Conservation (phyloP, 2,113 vertebrate species). For the Crotalus helleri region DNA sequence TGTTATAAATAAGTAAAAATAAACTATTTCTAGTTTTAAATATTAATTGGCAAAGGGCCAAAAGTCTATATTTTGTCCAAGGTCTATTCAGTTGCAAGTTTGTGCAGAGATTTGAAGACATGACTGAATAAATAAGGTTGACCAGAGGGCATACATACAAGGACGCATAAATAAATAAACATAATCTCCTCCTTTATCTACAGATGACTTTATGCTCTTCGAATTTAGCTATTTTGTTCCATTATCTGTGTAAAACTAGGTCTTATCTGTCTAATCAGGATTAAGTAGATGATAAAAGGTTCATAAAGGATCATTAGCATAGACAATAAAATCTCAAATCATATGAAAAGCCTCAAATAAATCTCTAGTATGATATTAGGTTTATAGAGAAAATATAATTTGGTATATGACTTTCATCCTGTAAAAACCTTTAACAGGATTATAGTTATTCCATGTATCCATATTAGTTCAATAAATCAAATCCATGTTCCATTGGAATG, state of each 20-base stretch:
- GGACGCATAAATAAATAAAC: not conserved
- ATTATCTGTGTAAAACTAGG: not conserved
- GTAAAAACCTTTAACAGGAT: not conserved
- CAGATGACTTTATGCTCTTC: not conserved
- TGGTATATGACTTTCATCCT: not conserved
- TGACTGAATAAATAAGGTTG: not conserved
- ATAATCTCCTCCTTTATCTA: not conserved
- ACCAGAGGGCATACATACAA: not conserved
- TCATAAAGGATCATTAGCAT: not conserved
- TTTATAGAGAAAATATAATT: not conserved
- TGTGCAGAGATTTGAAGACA: not conserved
- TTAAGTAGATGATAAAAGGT: not conserved
- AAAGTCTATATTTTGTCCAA: not conserved
- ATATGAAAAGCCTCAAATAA: not conserved
- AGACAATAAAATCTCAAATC: not conserved
- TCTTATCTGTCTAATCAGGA: not conserved
- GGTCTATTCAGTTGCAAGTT: not conserved
- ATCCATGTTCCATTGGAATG: not conserved
- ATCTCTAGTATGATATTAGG: not conserved
- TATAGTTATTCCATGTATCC: not conserved
- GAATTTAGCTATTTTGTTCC: not conserved
- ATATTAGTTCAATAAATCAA: not conserved
- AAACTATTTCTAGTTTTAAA: not conserved
- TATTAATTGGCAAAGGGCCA: not conserved
- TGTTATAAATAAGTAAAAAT: not conserved